Base-by-base conservation (phyloP, 2,113 vertebrate genomes). In the Paratilapia polleni region DNA sequence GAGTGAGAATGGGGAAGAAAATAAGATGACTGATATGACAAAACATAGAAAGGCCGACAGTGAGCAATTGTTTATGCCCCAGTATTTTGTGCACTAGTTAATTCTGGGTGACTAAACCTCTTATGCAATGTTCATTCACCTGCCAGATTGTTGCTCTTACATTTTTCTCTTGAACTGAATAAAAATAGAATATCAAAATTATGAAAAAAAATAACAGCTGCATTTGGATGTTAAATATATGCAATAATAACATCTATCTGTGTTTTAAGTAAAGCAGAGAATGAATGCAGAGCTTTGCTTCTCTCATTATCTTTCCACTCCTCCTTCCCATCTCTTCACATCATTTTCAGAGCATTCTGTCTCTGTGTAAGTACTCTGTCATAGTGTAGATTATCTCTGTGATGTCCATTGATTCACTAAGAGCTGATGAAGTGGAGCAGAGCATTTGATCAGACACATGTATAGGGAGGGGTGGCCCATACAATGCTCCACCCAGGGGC, bases 381-480 rank as follows among this genome's bases (percentile, higher is more conserved):
- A 90, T 57, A 19, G 19, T 78, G 73, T 85, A 86, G 90, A 92
- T 91, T 87, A 86, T 94, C 86, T 90, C 89, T 89, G 81, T 76
- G 83, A 85, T 85, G 82, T 88, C 76, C 88, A 94, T 95, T 92
- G 92, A 94, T 95, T 94, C 89, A 83, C 86, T 85, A 74, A 81
- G 88, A 84, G 91, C 85, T 85, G 86, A 93, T 91, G 90, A 95
- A 93, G 91, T 89, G 82, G 87, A 82, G 89, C 91, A 86, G 77
- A 87, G 92, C 75, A 90, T 91, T 90, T 78, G 91, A 93, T 84
- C 89, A 85, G 84, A 78, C 84, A 70, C 87, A 81, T 83, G 64
- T 36, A 63, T 38, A 14, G 54, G 68, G 49, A 8, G 54, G 57
- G 43, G 22, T 4, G 63, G 75, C 86, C 77, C 14, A 13, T 36